phyloP scores from a whole-genome alignment of 2,888 invertebrate species.

The Osmoderma eremita region DNA sequence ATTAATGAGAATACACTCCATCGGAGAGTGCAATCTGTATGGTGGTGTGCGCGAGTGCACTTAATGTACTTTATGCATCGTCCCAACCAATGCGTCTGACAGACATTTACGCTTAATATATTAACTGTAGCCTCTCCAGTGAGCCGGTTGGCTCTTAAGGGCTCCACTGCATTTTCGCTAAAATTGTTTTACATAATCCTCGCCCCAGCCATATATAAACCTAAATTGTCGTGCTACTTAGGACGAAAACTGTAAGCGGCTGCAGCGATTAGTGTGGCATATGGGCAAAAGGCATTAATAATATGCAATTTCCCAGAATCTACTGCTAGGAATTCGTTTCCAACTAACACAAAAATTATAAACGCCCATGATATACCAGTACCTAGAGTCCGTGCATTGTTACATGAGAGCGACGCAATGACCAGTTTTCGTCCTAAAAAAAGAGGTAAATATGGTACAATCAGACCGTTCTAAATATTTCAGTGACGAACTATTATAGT shows the following conservation, averaged over 20 bases:
- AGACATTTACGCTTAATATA: conserved; percentile 29
- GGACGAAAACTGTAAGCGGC: background rate
- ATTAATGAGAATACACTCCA: conserved; percentile 18
- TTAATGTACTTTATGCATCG: conserved; percentile 26
- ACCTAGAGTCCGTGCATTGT: too few relatives aligned
- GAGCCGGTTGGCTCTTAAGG: conserved; percentile 9
- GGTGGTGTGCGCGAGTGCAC: conserved; percentile 4
- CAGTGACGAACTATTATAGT: too few relatives aligned
- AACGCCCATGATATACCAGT: too few relatives aligned
- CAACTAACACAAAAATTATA: background rate
- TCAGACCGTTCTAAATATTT: too few relatives aligned
- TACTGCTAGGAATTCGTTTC: background rate
- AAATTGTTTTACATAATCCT: conserved; percentile 8
- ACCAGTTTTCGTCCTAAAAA: too few relatives aligned
- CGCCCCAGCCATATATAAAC: conserved; percentile 3
- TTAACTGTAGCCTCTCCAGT: conserved; percentile 20
- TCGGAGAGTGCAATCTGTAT: conserved; percentile 14
- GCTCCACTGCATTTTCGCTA: background rate
- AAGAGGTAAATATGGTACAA: too few relatives aligned
- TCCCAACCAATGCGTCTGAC: conserved; percentile 15
- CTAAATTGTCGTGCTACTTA: conserved; percentile 15
- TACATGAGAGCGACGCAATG: too few relatives aligned
- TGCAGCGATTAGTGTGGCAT: conserved; percentile 1
- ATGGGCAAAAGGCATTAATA: background rate
- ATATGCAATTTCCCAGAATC: background rate